phyloP scores from a whole-genome alignment of 2,888 invertebrate genomes.

The Poecilus cupreus region DNA sequence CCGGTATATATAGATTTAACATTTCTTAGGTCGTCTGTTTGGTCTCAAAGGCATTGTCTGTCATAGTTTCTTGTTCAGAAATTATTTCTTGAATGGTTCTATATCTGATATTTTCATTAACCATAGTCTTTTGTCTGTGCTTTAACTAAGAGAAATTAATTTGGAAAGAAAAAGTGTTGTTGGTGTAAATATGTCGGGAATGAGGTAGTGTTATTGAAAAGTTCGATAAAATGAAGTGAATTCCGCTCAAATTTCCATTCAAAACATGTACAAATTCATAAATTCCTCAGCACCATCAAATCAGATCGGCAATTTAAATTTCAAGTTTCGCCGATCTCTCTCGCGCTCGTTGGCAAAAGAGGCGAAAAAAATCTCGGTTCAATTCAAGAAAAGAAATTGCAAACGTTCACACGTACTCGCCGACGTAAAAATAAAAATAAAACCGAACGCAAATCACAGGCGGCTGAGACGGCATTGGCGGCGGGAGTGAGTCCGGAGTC shows the following conservation, averaged over 20 bases:
- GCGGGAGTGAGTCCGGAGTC: background rate
- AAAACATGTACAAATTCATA: constrained; percentile 40
- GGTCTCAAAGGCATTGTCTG: too few relatives aligned
- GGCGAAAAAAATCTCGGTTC: constrained; percentile 29
- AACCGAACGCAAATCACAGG: constrained; percentile 32
- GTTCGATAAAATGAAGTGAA: background rate
- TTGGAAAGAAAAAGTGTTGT: too few relatives aligned
- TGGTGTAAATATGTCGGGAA: too few relatives aligned
- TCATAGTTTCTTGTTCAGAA: too few relatives aligned
- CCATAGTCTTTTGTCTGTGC: too few relatives aligned
- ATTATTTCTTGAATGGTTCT: too few relatives aligned
- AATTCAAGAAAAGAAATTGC: constrained; percentile 44
- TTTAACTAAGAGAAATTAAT: too few relatives aligned
- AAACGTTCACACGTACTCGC: constrained; percentile 41
- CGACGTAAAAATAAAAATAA: constrained; percentile 43
- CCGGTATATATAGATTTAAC: too few relatives aligned
- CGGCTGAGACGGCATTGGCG: background rate
- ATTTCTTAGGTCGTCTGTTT: too few relatives aligned
- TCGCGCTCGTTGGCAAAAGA: background rate
- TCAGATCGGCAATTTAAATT: constrained; percentile 44
- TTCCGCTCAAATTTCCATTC: constrained; percentile 18
- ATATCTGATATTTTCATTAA: too few relatives aligned
- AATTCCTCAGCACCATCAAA: constrained; percentile 38
- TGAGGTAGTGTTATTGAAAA: too few relatives aligned
- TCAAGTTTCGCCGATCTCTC: background rate